A percentile compares a stretch with the other conserved stretches of the same genome.
These are phyloP conservation scores for Tiphia femorata DNA, from an alignment of 2,888 invertebrate species.

Conservation along the genomic window DNA sequence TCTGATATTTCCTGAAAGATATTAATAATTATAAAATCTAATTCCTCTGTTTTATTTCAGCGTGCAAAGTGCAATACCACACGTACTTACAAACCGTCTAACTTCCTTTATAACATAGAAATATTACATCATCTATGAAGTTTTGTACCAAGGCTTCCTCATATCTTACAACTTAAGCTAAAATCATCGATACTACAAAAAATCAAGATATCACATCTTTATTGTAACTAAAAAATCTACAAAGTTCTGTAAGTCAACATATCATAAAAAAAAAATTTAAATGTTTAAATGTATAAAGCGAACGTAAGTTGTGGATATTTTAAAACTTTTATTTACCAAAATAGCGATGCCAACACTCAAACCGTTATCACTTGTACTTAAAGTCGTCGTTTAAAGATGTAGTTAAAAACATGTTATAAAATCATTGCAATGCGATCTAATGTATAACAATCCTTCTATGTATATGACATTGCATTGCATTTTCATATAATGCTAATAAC, in stretches of 20 bases:
- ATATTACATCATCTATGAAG: too few relatives aligned
- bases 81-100: too few relatives aligned
- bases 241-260: too few relatives aligned
- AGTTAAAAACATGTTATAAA: background rate
- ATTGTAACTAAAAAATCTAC: conserved; percentile 3
- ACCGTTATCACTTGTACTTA: background rate
- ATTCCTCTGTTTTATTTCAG: too few relatives aligned
- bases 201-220: too few relatives aligned
- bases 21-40: too few relatives aligned
- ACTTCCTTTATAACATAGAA: too few relatives aligned
- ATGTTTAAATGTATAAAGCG: background rate
- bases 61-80: background rate
- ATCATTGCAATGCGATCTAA: too few relatives aligned
- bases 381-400: background rate
- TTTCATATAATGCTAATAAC: conserved; percentile 2
- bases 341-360: background rate
- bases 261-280: background rate
- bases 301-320: background rate
- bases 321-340: conserved; percentile 3
- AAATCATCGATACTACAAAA: too few relatives aligned
- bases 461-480: too few relatives aligned
- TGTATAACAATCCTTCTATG: too few relatives aligned
- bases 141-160: background rate
- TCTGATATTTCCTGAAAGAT: too few relatives aligned
- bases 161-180: conserved; percentile 17